These are phyloP conservation scores for Magallana angulata DNA, from an alignment of 1,140 invertebrate species.

Conservation along the genomic window DNA sequence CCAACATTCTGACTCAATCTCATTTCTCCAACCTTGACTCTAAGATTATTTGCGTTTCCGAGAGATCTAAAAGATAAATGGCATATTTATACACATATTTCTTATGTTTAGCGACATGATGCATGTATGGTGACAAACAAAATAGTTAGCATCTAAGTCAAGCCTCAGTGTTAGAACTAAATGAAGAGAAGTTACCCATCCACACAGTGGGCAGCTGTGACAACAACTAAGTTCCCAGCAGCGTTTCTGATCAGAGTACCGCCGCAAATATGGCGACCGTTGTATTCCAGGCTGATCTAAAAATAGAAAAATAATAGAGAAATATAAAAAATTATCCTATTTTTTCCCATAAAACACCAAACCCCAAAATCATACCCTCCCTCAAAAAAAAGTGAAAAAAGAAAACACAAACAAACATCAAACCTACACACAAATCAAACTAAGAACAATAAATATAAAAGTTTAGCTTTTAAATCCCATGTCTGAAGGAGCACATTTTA, in stretches of 20 bases:
- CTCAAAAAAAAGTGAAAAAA: not conserved
- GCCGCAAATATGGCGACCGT: constrained; percentile 9
- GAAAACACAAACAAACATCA: not conserved
- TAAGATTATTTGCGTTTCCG: not conserved
- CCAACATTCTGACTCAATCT: not conserved
- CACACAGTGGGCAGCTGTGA: constrained; percentile 34
- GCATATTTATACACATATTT: no score
- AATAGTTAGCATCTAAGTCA: no score
- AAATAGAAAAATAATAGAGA: not conserved
- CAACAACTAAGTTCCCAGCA: not conserved
- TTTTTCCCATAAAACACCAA: no score
- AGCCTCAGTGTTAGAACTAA: no score
- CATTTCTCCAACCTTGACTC: not conserved
- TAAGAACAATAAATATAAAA: not conserved
- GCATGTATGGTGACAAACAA: no score
- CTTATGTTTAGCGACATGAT: no score
- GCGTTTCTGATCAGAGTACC: constrained; percentile 7
- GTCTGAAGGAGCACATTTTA: not conserved
- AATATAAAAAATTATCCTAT: not conserved
- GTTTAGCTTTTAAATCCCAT: no score
- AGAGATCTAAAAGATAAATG: not conserved
- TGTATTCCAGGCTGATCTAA: constrained; percentile 5
- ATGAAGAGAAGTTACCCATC: constrained; percentile 12
- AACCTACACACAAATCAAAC: not conserved
- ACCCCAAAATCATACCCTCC: not conserved